These are phyloP conservation scores for Lysiphlebus fabarum DNA, from an alignment of 1,140 invertebrate genomes.

Conservation along the genomic window DNA sequence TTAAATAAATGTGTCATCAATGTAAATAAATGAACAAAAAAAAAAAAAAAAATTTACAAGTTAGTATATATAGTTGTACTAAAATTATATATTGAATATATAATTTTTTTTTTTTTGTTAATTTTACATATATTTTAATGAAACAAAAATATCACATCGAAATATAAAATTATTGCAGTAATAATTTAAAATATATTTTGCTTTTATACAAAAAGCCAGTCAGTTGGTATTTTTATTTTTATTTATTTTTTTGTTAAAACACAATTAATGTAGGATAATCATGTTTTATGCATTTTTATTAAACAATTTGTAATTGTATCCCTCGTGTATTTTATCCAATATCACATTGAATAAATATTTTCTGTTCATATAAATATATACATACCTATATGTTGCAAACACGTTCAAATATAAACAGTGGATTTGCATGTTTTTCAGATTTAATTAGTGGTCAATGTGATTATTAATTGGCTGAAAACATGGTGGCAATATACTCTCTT, in stretches of 20 bases:
- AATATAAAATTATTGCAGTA: constrained; percentile 11
- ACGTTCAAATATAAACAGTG: constrained; percentile 42
- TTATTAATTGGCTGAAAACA: constrained; percentile 48
- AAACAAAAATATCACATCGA: neutral
- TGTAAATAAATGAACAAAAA: neutral
- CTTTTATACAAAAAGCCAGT: constrained; percentile 5
- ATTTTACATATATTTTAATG: constrained; percentile 6
- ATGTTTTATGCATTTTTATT: constrained; percentile 53
- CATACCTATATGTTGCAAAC: neutral
- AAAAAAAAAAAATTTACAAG: neutral
- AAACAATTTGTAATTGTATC: constrained; percentile 44
- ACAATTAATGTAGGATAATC: constrained; percentile 46
- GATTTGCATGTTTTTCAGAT: constrained; percentile 54
- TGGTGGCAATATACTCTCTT: constrained; percentile 30
- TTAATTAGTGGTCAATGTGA: constrained; percentile 52
- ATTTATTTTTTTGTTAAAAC: constrained; percentile 27
- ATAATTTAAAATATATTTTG: constrained; percentile 14
- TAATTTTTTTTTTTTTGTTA: neutral
- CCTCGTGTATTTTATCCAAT: constrained; percentile 20
- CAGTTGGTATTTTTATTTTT: neutral
- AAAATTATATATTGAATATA: neutral
- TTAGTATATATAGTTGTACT: too few species aligned
- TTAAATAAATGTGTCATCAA: neutral
- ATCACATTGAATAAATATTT: constrained; percentile 1
- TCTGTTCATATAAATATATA: neutral